phyloP scores from a whole-genome alignment of 2,797 vertebrate species.

The Pipistrellus pipistrellus region DNA sequence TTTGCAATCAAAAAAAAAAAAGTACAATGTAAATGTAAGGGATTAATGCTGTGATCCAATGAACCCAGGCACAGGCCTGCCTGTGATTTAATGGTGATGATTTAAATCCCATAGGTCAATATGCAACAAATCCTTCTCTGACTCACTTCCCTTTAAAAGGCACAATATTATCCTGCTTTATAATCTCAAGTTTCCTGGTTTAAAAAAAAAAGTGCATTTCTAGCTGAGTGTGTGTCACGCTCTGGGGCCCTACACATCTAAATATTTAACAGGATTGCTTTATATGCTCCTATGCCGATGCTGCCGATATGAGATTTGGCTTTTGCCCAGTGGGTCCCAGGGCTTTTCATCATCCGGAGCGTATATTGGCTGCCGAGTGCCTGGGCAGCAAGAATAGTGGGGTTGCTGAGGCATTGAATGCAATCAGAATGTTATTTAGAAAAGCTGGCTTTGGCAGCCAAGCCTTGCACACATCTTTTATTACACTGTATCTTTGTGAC shows the following conservation, averaged over 20 bases:
- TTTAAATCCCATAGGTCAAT: conserved; percentile 71
- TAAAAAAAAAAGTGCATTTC: conserved; percentile 57
- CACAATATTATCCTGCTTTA: conserved; percentile 67
- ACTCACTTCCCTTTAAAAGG: conserved; percentile 63
- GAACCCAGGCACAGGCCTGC: neutral
- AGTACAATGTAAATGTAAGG: conserved; percentile 45
- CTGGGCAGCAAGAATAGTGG: conserved; percentile 80
- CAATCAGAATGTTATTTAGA: conserved; percentile 85
- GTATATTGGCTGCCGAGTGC: conserved; percentile 76
- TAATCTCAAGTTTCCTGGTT: conserved; percentile 72
- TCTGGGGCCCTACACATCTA: conserved; percentile 72
- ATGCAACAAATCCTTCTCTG: conserved; percentile 66
- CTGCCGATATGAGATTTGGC: conserved; percentile 79
- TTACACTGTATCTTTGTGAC: conserved; percentile 81
- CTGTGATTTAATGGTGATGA: conserved; percentile 67
- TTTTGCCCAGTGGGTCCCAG: conserved; percentile 66
- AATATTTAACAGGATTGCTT: conserved; percentile 82
- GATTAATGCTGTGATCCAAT: conserved; percentile 64
- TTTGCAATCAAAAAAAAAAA: conserved; percentile 44
- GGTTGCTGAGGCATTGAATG: conserved; percentile 83
- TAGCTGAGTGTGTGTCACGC: conserved; percentile 56
- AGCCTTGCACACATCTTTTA: conserved; percentile 78
- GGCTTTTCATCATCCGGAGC: conserved; percentile 81
- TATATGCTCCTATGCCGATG: conserved; percentile 71
- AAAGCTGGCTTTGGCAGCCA: conserved; percentile 79